A percentile compares a stretch with the other conserved stretches of the same genome.
phyloP scores from a whole-genome alignment of 2,888 invertebrate species.

The Limnephilus auricula region DNA sequence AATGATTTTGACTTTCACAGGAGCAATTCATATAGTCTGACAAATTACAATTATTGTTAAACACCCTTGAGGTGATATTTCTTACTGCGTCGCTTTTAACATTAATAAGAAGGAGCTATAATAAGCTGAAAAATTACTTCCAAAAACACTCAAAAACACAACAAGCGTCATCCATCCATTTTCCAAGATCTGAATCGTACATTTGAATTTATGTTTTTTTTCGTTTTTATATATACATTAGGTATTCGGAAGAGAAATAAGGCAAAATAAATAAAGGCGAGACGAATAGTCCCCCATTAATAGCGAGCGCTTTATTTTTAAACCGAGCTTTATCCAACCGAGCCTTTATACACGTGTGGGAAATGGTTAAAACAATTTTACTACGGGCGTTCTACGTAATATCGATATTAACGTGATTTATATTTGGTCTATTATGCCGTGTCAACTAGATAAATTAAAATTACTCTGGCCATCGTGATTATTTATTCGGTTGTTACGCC shows the following conservation, averaged over 20 bases:
- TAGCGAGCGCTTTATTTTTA: constrained; percentile 5
- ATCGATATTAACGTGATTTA: not conserved
- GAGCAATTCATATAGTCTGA: too few relatives aligned
- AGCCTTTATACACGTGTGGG: not conserved
- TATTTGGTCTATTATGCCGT: too few relatives aligned
- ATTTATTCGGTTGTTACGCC: too few relatives aligned
- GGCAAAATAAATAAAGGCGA: constrained; percentile 9
- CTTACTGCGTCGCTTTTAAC: too few relatives aligned
- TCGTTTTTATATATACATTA: not conserved
- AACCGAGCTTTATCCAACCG: not conserved
- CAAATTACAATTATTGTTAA: too few relatives aligned
- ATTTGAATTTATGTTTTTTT: not conserved
- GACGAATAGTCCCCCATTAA: not conserved
- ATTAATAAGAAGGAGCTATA: too few relatives aligned
- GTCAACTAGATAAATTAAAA: too few relatives aligned
- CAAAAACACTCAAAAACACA: not conserved
- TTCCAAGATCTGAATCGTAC: not conserved
- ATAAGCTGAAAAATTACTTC: too few relatives aligned
- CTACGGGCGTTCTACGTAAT: not conserved
- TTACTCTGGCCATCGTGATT: too few relatives aligned
- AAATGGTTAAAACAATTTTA: not conserved
- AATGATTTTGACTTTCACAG: too few relatives aligned
- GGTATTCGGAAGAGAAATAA: constrained; percentile 10
- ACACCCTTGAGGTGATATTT: too few relatives aligned
- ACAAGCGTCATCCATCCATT: not conserved